Conservation (phyloP, 2,797 vertebrate species). For the Platalea minor region DNA sequence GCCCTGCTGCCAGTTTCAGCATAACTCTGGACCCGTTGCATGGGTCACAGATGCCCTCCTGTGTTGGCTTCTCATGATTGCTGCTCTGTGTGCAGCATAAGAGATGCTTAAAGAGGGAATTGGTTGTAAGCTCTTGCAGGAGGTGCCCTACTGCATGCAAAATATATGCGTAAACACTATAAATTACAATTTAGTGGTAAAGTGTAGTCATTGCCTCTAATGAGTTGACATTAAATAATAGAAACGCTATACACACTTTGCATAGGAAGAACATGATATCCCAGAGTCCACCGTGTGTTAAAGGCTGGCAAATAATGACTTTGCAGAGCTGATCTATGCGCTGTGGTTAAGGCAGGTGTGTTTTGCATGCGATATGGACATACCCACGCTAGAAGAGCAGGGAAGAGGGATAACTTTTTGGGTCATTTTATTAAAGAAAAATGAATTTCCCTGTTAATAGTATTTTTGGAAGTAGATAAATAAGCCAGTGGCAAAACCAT, state of each 20-base stretch:
- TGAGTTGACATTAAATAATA: neutral
- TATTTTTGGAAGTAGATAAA: neutral
- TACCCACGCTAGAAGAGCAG: neutral
- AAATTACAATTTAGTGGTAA: neutral
- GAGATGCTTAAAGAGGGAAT: neutral
- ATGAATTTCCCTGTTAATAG: neutral
- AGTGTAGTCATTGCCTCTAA: neutral
- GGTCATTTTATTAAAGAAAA: neutral
- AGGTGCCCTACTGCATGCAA: neutral
- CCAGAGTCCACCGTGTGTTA: neutral
- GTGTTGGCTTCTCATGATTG: neutral
- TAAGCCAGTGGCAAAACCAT: neutral
- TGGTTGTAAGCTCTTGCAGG: neutral
- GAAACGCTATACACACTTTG: neutral
- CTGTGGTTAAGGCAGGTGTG: neutral
- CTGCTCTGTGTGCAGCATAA: neutral
- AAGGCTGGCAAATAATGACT: neutral
- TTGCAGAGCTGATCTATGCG: neutral
- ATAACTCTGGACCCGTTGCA: neutral
- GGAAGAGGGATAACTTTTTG: neutral
- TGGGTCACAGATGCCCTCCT: neutral
- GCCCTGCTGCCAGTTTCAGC: neutral
- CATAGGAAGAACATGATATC: neutral
- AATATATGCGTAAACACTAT: neutral
- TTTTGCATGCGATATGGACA: neutral